Base-by-base conservation (phyloP, 2,113 vertebrate species). In the Riparia riparia region DNA sequence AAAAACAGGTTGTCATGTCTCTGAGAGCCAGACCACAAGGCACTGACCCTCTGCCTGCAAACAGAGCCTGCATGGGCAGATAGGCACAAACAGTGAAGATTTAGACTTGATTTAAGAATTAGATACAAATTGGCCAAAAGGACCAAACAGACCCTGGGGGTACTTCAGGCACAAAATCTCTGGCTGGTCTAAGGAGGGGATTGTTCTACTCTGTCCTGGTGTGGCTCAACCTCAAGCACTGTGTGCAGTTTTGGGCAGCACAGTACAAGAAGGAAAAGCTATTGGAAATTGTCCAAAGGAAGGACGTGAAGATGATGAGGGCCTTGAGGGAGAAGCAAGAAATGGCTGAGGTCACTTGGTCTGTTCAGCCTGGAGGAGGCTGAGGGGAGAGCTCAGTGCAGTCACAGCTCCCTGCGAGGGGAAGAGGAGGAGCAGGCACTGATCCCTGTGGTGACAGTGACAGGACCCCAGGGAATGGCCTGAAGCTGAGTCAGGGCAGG, bases 191-290 rank as follows among this genome's bases (percentile, higher is more conserved):
- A 47, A 34, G 28, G n/a, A 68, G 39, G 32, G 2, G 8, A 60
- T 18, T 47, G 34, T 57, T n/a, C 53, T 12, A 1, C n/a, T 54
- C 29, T 8, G 47, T 6, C 17, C 29, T 41, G 53, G n/a, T 47
- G 29, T 3, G 6, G 20, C 29, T 41, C 47, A 4, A 68, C 14
- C n/a, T 34, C 0, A 0, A 69, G 14, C 29, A 7, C 12, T 0
- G 2, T 13, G n/a, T 18, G 39, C 41, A 18, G 70, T 12, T 37
- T 68, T 47, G 39, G 61, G 41, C n/a, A 26, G 41, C 14, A 34
- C 61, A 18, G 10, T 4, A 0, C 2, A 11, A 47, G 45, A 66
- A 41, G 17, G 7, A 61, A 69, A 76, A 82, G 6, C n/a, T 31
- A 2, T 4, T 18, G 20, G 54, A 31, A 61, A 34, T 20, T 41